Conservation (phyloP, 30 jellyfish, hydroid and myxozoan species). For the Aurelia aurita region DNA sequence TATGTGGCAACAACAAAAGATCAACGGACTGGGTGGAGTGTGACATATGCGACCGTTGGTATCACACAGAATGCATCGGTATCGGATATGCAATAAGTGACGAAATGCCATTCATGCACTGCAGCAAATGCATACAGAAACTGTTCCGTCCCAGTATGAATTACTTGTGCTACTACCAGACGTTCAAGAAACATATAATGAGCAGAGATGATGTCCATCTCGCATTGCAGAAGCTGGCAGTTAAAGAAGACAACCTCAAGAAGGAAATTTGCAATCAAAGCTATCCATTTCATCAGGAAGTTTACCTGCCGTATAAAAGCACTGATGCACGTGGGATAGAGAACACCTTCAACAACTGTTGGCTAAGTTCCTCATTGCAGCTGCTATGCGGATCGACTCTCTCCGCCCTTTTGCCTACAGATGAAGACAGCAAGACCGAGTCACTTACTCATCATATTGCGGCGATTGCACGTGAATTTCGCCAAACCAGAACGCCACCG, state of each 20-base stretch:
- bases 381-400: neutral
- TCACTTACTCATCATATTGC: too few species aligned
- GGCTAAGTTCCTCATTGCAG: constrained; percentile 7
- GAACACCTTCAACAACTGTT: constrained; percentile 26
- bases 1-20: neutral
- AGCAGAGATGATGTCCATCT: neutral
- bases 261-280: neutral
- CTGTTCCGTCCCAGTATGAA: neutral
- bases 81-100: neutral
- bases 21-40: neutral
- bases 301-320: neutral
- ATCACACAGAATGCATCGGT: neutral
- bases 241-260: neutral
- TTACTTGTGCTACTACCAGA: neutral
- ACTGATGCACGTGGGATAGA: neutral
- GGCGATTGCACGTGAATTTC: neutral
- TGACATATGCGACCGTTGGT: neutral
- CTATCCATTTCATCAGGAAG: neutral
- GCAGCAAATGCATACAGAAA: neutral
- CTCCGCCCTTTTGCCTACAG: too few species aligned
- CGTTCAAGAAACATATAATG: neutral
- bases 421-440: too few species aligned
- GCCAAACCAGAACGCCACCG: neutral
- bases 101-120: constrained; percentile 8
- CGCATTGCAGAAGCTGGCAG: neutral